These are phyloP conservation scores for Ceratotherium simum DNA, from an alignment of 2,113 vertebrate species.

Conservation along the genomic window DNA sequence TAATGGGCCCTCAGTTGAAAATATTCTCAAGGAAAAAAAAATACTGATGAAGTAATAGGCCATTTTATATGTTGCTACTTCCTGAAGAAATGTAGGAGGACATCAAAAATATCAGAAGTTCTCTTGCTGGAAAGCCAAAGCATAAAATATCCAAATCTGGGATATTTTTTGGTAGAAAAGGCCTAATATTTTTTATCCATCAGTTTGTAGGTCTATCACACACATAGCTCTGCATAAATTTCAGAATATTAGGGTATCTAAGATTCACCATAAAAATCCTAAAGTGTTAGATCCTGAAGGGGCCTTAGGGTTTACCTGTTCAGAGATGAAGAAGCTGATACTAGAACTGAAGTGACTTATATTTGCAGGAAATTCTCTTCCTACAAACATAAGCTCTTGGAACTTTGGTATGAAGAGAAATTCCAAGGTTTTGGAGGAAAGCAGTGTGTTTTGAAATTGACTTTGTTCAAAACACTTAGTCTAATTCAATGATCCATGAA, in stretches of 20 bases:
- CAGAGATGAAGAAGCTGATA: neutral
- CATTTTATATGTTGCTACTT: neutral
- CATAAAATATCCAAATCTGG: neutral
- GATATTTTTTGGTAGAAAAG: neutral
- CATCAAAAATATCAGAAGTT: neutral
- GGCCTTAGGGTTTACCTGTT: neutral
- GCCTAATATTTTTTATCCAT: neutral
- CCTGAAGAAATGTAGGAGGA: neutral
- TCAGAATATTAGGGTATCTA: neutral
- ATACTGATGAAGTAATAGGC: neutral
- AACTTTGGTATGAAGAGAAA: constrained; percentile 52
- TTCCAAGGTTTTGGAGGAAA: constrained; percentile 65
- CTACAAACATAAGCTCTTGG: neutral
- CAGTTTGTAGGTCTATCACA: neutral
- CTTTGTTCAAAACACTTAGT: constrained; percentile 75
- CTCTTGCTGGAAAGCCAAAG: neutral
- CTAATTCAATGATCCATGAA: constrained; percentile 81
- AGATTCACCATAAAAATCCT: neutral
- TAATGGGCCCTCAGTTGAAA: constrained; percentile 31
- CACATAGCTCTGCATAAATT: neutral
- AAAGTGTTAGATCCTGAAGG: neutral
- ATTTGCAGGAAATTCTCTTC: neutral
- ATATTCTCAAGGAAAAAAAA: neutral
- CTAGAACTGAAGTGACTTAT: neutral
- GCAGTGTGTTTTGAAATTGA: constrained; percentile 70